Percentiles rank a stretch among this genome's conserved stretches.
Conservation (phyloP, 2,888 invertebrate species). For the Nasonia oneida region DNA sequence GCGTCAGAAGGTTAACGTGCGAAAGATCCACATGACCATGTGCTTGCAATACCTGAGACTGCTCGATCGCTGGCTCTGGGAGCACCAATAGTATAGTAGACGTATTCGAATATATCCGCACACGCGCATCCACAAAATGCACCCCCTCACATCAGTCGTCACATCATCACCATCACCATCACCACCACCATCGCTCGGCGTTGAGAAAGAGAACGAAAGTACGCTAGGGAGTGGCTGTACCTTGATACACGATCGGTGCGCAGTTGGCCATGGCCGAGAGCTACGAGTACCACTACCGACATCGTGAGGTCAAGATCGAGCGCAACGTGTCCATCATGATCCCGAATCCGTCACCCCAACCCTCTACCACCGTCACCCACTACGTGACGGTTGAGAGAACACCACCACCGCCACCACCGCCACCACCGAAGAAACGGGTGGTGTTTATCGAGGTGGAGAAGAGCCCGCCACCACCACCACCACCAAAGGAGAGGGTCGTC, state of each 20-base stretch:
- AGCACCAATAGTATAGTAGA: background rate
- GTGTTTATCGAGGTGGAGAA: slow-evolving; percentile 49
- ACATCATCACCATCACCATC: background rate
- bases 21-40: slow-evolving; percentile 20
- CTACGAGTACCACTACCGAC: slow-evolving; percentile 48
- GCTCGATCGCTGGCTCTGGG: background rate
- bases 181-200: background rate
- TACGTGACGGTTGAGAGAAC: background rate
- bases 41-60: slow-evolving; percentile 32
- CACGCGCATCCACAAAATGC: background rate
- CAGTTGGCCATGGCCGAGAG: slow-evolving; percentile 2
- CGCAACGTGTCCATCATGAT: slow-evolving; percentile 30
- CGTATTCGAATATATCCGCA: background rate
- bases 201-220: slow-evolving; percentile 18
- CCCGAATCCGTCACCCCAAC: slow-evolving; percentile 29
- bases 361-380: slow-evolving; percentile 23
- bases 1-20: slow-evolving; percentile 35
- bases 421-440: slow-evolving; percentile 12
- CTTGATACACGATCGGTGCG: slow-evolving; percentile 38
- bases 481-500: slow-evolving; percentile 47
- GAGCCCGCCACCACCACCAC: slow-evolving; percentile 20
- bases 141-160: background rate
- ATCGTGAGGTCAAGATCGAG: slow-evolving; percentile 46
- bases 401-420: background rate
- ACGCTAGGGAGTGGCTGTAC: background rate